A percentile compares a stretch with the other conserved stretches of the same genome.
These are phyloP conservation scores for Dissostichus mawsoni DNA, from an alignment of 2,113 vertebrate genomes.

Conservation along the genomic window DNA sequence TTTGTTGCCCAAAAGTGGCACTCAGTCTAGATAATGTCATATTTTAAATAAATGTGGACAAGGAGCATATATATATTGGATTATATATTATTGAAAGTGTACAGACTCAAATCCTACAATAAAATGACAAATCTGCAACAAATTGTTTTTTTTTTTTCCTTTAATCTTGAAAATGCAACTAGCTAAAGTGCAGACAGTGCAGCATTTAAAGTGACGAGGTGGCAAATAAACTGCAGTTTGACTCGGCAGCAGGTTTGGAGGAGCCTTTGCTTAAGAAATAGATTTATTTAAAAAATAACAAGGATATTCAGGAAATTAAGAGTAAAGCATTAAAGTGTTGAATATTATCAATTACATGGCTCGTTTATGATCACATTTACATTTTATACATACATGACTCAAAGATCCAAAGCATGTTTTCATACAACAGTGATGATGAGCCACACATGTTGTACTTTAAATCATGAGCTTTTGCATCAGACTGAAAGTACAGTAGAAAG, in stretches of 20 bases:
- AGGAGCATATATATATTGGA: constrained; percentile 68
- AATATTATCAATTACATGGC: background rate
- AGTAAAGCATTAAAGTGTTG: constrained; percentile 5
- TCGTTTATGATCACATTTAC: constrained; percentile 9
- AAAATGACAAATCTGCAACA: constrained; percentile 44
- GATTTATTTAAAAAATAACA: constrained; percentile 36
- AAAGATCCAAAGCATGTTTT: constrained; percentile 11
- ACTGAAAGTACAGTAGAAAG: background rate
- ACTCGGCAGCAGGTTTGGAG: background rate
- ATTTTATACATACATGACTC: background rate
- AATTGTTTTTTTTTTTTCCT: background rate
- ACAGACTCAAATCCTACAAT: constrained; percentile 71
- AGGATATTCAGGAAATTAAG: background rate
- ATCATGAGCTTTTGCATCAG: background rate
- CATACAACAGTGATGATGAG: background rate
- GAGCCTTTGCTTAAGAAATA: background rate
- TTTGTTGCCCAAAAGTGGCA: constrained; percentile 44
- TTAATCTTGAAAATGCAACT: constrained; percentile 2
- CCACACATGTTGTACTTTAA: background rate
- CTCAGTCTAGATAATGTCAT: constrained; percentile 47
- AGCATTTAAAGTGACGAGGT: background rate
- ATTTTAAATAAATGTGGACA: constrained; percentile 60
- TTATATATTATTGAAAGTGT: constrained; percentile 70
- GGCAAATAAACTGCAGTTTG: background rate
- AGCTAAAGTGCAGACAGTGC: background rate